Percentiles rank a stretch among this genome's conserved stretches.
Evolutionary conservation across 2,113 vertebrate species (phyloP).

Genomic region (Vidua chalybeata): DNA sequence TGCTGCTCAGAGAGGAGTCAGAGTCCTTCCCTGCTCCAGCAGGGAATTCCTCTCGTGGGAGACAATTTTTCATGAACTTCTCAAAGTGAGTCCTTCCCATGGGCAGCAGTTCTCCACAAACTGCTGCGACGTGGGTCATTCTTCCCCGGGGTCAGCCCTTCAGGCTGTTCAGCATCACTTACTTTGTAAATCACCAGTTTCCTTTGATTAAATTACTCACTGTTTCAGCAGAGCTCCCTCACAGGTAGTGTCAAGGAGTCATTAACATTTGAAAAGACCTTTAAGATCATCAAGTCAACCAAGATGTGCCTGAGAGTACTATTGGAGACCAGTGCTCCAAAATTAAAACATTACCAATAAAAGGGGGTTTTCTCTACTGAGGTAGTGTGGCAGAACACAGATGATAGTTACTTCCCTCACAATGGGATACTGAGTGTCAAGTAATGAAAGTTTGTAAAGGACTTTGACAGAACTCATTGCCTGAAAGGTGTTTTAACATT

Average conservation of each 20-base stretch:
- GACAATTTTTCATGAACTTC: background rate
- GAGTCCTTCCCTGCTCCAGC: background rate
- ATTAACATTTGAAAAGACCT: background rate
- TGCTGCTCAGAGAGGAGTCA: background rate
- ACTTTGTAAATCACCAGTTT: background rate
- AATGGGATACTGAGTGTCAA: background rate
- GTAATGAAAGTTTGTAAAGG: background rate
- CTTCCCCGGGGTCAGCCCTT: background rate
- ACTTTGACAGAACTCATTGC: background rate
- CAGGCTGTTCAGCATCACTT: background rate
- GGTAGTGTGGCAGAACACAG: background rate
- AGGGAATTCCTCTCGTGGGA: background rate
- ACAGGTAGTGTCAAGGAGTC: background rate
- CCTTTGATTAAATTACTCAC: background rate
- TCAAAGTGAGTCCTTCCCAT: background rate
- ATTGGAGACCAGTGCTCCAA: background rate
- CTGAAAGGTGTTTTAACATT: background rate
- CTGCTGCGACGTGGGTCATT: fast-evolving
- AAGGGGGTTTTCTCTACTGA: background rate
- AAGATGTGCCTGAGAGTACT: background rate
- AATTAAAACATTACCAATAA: background rate
- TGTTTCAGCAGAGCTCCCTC: background rate
- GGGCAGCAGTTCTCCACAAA: background rate
- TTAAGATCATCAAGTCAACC: background rate
- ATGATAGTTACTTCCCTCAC: background rate